Evolutionary conservation across 2,888 invertebrate species (phyloP), one percentile per base, ranked within the genome.

Genomic region (Autographa gamma): DNA sequence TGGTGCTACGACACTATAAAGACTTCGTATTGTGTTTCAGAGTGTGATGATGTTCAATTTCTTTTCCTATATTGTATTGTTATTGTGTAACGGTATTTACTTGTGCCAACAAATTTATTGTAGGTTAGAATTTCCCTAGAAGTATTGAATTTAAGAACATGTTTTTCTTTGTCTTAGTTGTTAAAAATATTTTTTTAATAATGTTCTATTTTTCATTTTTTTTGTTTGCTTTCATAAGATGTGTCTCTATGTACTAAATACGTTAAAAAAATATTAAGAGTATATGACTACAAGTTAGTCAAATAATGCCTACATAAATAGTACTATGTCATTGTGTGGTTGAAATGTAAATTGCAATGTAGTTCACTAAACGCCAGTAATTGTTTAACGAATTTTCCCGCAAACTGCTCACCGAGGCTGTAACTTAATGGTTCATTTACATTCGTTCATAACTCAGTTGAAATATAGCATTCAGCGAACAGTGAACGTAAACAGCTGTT

Each of bases 311-410:
- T n/a, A n/a, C n/a, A n/a, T n/a, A n/a, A n/a, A n/a, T n/a, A n/a
- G n/a, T n/a, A n/a, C n/a, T n/a, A n/a, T n/a, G n/a, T n/a, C n/a
- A n/a, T n/a, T n/a, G n/a, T n/a, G 54, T 14, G 11, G 25, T 56
- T 56, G 25, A 25, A 56, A 56, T 56, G 48, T n/a, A n/a, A 48
- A n/a, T 48, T 48, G 48, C 48, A 6, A 66, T 73, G 59, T 77
- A 18, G 63, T 66, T 65, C 41, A 63, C 76, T 16, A 63, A 63
- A 66, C 66, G 60, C 11, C 8, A 54, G 64, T 60, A 58, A 63
- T 65, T 76, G 58, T 77, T 62, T 76, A 62, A 76, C 71, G 66
- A 65, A 74, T 76, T 71, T 65, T 41, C 63, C 63, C 63, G 19
- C 2, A 34, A 18, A 75, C 62, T 56, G 63, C 38, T 71, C 63